phyloP scores from a whole-genome alignment of 2,888 invertebrate species.

The Pristionchus fissidentatus region DNA sequence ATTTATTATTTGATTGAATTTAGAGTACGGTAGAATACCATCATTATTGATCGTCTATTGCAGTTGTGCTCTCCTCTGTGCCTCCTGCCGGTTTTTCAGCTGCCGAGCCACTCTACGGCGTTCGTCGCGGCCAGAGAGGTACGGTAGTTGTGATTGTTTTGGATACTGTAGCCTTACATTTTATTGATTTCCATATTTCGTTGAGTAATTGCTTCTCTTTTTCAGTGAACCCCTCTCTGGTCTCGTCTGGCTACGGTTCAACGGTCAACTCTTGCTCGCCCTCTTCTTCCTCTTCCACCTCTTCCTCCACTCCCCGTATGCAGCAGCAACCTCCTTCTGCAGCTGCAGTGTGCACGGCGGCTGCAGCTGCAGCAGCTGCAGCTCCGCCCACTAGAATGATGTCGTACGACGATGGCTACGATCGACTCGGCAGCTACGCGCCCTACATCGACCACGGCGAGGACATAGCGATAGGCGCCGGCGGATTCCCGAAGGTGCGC shows the following conservation, averaged over 20 bases:
- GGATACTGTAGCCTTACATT: background rate
- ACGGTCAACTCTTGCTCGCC: conserved; percentile 6
- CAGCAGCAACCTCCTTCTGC: background rate
- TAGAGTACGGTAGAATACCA: background rate
- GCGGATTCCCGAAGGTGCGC: conserved; percentile 22
- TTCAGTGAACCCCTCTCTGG: background rate
- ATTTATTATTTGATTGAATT: background rate
- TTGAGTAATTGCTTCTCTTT: too few species aligned
- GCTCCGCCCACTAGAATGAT: background rate
- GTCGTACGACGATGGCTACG: background rate
- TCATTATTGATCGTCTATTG: background rate
- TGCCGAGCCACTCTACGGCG: conserved; percentile 7
- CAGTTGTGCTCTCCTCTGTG: conserved; percentile 48
- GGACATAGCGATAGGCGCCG: background rate
- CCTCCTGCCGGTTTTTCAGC: conserved; percentile 44
- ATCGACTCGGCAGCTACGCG: background rate
- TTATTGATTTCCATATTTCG: background rate
- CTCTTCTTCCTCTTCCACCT: conserved; percentile 5
- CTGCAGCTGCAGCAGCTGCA: background rate
- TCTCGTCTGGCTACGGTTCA: background rate
- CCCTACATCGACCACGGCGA: conserved; percentile 39
- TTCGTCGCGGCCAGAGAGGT: background rate
- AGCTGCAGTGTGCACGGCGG: background rate
- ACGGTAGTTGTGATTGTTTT: background rate
- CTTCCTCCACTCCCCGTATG: conserved; percentile 16